Percentiles rank a stretch among this genome's conserved stretches.
These are phyloP conservation scores for Quiscalus mexicanus DNA, from an alignment of 2,113 vertebrate genomes.

Conservation along the genomic window DNA sequence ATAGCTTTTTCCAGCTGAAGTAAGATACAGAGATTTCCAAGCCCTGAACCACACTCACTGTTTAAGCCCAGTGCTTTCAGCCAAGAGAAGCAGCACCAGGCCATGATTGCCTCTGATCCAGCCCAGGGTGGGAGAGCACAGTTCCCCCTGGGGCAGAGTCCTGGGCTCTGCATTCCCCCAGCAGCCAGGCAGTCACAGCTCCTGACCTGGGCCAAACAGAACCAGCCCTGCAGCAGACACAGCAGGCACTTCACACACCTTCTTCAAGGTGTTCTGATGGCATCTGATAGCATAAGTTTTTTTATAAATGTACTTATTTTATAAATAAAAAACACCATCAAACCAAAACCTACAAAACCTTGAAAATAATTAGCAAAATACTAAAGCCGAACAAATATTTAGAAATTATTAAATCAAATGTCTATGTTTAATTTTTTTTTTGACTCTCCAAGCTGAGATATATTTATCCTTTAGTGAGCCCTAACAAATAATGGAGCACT, in stretches of 20 bases:
- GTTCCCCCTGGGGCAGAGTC: rapidly evolving
- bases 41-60: rapidly evolving
- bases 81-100: not conserved
- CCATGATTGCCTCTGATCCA: not conserved
- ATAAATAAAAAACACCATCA: not conserved
- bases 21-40: not conserved
- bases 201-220: not conserved
- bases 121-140: not conserved
- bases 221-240: not conserved
- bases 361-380: not conserved
- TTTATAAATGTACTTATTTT: not conserved
- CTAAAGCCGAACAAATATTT: not conserved
- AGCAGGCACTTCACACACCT: not conserved
- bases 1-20: not conserved
- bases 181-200: not conserved
- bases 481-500: not conserved
- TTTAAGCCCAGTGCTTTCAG: not conserved
- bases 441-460: not conserved
- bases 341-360: not conserved
- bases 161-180: too few relatives aligned
- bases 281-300: not conserved
- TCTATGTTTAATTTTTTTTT: not conserved
- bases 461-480: not conserved
- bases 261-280: not conserved
- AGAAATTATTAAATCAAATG: not conserved